Evolutionary conservation across 2,888 invertebrate genomes (phyloP), one percentile per base, ranked within the genome.

Genomic region (Eupithecia exiguata): DNA sequence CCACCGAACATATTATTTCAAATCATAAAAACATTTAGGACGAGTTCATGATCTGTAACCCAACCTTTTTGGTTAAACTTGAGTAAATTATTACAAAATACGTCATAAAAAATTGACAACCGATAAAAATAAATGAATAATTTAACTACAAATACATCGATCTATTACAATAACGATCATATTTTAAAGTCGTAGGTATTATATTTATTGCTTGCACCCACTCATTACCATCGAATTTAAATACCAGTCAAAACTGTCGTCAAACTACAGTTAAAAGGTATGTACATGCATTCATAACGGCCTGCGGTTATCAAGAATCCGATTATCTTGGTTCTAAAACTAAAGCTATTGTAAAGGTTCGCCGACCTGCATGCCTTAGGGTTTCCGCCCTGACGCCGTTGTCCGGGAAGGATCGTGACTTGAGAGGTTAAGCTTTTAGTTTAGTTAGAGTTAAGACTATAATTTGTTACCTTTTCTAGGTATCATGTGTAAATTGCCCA

Each of bases 391-490:
- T 62, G 71, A 74, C 30, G 40, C 25, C 46, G 25, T 36, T 62
- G 69, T 71, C 71, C 74, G 70, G 77, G 76, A 78, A 78, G 75
- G 72, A 62, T 79, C 80, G 79, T 80, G 80, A 80, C 75, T 80
- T 53, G 70, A 69, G 70, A 65, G 65, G 36, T 35, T 36, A 65
- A 65, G n/a, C 65, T 66, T 35, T 62, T 35, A 62, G 62, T 62
- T 62, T 35, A 35, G 16, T 61, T 30, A 16, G 7, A 61, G 16
- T 61, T 30, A n/a, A 16, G 62, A 62, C 35, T 35, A 35, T 5
- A 30, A n/a, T 61, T 61, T 61, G 16, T 25, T 30, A 5, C 25
- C 3, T 30, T 6, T 53, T 21, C 10, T 61, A 30, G 16, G 30
- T 2, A 25, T 30, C 58, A 61, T 12, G 25, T 61, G 18, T 30